Evolutionary conservation across 1,140 invertebrate species (phyloP).

Genomic region (Bombus impatiens): DNA sequence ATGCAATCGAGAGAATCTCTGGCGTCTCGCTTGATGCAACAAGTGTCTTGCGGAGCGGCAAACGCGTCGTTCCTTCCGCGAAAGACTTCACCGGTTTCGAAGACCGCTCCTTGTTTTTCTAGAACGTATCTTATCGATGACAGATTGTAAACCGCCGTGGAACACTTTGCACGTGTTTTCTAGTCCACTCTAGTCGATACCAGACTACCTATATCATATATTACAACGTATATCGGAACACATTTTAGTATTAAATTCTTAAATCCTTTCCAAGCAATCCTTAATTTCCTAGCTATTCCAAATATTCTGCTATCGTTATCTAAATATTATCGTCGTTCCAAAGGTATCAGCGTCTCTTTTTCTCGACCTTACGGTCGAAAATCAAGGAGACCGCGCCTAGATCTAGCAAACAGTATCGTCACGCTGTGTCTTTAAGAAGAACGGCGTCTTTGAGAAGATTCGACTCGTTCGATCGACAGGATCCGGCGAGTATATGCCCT

Average conservation of each 20-base stretch:
- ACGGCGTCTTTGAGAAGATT: background rate
- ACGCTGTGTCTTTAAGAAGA: background rate
- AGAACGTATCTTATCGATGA: slow-evolving; percentile 54
- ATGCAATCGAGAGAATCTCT: slow-evolving; percentile 37
- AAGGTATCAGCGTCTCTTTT: background rate
- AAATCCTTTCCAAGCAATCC: background rate
- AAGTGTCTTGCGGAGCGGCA: slow-evolving; percentile 41
- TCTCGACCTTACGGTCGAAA: background rate
- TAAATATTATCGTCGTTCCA: background rate
- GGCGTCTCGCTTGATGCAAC: slow-evolving; percentile 47
- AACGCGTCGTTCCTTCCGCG: slow-evolving; percentile 43
- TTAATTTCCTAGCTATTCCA: background rate
- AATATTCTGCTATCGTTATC: background rate
- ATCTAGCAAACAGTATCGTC: background rate
- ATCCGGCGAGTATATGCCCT: background rate
- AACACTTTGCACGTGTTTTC: slow-evolving; percentile 41
- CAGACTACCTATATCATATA: background rate
- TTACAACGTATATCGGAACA: no score
- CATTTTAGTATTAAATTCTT: no score
- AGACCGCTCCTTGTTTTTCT: background rate
- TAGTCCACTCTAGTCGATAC: background rate
- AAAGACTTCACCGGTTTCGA: slow-evolving; percentile 52
- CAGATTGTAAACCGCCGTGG: slow-evolving; percentile 9
- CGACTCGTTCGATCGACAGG: background rate
- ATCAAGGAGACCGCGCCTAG: background rate